Percentiles rank a stretch among this genome's conserved stretches.
phyloP scores from a whole-genome alignment of 2,113 vertebrate genomes.

The Oreotrochilus melanogaster region DNA sequence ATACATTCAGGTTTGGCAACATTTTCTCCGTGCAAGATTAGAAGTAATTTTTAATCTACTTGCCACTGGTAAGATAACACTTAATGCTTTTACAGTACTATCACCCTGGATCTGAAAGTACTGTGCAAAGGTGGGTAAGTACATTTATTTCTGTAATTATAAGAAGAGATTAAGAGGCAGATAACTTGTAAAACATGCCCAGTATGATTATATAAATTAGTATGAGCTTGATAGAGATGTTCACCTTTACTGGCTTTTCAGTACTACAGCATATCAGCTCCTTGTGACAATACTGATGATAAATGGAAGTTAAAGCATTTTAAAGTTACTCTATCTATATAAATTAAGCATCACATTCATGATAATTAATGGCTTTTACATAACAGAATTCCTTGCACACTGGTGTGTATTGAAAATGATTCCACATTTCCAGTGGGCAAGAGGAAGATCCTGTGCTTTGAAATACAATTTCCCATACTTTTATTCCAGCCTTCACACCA shows the following conservation, averaged over 20 bases:
- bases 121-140: neutral
- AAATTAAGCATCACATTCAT: neutral
- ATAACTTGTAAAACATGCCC: neutral
- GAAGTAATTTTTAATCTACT: slow-evolving; percentile 15
- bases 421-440: neutral
- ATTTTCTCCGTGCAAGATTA: neutral
- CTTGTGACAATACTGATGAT: neutral
- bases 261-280: neutral
- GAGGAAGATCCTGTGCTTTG: neutral
- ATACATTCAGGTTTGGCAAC: neutral
- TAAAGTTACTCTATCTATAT: neutral
- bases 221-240: neutral
- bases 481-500: neutral
- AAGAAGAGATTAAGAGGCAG: neutral
- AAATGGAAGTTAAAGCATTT: neutral
- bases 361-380: neutral
- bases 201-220: neutral
- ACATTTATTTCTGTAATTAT: neutral
- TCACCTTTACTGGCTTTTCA: neutral
- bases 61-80: neutral
- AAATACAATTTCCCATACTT: neutral
- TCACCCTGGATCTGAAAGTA: neutral
- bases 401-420: rapidly evolving
- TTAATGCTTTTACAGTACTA: neutral
- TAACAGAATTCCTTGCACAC: neutral